Percentiles rank a stretch among this genome's conserved stretches.
phyloP scores from a whole-genome alignment of 2,113 vertebrate species.

The Rutilus rutilus region DNA sequence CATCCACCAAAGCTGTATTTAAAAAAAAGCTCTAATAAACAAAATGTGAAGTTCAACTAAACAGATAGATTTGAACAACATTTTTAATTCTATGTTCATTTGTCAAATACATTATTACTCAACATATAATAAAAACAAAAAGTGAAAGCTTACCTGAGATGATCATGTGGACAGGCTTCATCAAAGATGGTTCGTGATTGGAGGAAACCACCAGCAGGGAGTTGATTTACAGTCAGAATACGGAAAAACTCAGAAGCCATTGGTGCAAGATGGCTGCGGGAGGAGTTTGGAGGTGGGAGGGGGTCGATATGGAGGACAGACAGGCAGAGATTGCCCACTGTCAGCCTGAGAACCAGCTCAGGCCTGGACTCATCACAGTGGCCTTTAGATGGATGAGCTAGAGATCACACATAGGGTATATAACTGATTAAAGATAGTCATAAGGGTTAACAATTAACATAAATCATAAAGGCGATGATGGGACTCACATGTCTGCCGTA shows the following conservation, averaged over 20 bases:
- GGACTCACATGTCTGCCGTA: conserved; percentile 85
- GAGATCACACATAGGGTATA: conserved; percentile 57
- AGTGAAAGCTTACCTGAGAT: conserved; percentile 83
- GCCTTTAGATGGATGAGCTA: conserved; percentile 89
- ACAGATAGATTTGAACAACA: too few species aligned
- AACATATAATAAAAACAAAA: too few species aligned
- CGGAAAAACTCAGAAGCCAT: conserved; percentile 91
- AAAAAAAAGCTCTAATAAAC: too few species aligned
- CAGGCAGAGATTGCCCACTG: conserved; percentile 83
- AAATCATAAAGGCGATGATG: background rate
- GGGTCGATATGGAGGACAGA: conserved; percentile 97
- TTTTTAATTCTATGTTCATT: too few species aligned
- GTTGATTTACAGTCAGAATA: conserved; percentile 78
- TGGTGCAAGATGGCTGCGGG: conserved; percentile 84
- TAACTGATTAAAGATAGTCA: background rate
- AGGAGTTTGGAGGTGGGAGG: conserved; percentile 87
- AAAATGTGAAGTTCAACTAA: too few species aligned
- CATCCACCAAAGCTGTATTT: too few species aligned
- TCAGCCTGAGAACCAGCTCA: conserved; percentile 88
- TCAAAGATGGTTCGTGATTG: conserved; percentile 86
- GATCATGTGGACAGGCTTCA: conserved; percentile 93
- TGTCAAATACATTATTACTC: too few species aligned
- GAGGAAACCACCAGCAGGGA: conserved; percentile 81
- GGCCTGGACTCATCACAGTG: conserved; percentile 92
- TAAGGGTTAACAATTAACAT: background rate